Base-by-base conservation (phyloP, 2,797 vertebrate species). In the Malacoctenus gilli region DNA sequence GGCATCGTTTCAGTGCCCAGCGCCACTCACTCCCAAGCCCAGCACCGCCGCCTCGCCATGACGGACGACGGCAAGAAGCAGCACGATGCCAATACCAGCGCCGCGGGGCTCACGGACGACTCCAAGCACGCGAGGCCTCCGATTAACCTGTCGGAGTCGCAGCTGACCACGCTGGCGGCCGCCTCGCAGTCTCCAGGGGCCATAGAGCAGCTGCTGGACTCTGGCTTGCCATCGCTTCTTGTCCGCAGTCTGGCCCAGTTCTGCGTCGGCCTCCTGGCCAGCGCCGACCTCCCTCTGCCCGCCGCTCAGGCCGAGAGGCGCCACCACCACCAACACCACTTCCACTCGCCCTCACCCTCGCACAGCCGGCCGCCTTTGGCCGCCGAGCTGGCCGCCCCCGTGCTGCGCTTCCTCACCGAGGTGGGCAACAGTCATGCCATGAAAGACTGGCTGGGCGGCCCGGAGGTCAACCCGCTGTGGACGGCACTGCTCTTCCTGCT, bases 391-490 rank as follows among this genome's bases (percentile, higher is more conserved):
- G 95, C 95, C 2, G 96, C 97, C 46, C 97, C 97, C 0, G 92
- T 99, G 70, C 92, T 99, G 82, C 92, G 92, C 46, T 99, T 99
- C 86, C 91, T 99, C 67, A 99, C 96, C 0, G 97, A 99, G 66
- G 97, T 99, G 38, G 97, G 97, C 54, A 98, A 93, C 90, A 98
- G 96, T 77, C 96, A 99, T 48, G 89, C 95, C 60, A 99, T 99
- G 97, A 99, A 99, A 77, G 97, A 99, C 82, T 99, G 97, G 97
- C 85, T 99, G 8, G 97, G 97, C 36, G 95, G 97, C n/a, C 93
- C 95, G 6, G 97, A 99, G 84, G 97, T 98, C 43, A 98, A 97
- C 85, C 95, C 95, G 0, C 81, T 99, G 8, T 99, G 97, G 97
- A 98, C 96, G 0, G 94, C 96, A 12, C 93, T 99, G 89, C 89